Conservation (phyloP, 2,797 vertebrate species). For the Champsocephalus esox region DNA sequence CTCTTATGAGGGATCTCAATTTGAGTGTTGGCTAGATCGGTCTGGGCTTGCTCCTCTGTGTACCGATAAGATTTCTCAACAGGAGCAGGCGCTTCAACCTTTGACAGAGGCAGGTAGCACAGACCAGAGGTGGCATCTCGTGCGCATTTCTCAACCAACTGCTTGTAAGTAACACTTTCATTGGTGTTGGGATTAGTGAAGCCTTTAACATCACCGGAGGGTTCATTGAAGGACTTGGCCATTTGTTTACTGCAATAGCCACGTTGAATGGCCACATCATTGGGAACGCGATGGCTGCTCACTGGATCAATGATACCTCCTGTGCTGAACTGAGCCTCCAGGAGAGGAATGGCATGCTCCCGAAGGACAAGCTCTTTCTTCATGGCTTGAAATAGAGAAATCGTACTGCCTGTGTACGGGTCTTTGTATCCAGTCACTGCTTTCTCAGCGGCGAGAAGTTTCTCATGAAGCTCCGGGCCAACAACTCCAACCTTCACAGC, state of each 20-base stretch:
- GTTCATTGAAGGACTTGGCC: constrained; percentile 82
- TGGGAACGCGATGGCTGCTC: constrained; percentile 91
- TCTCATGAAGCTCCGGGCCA: constrained; percentile 95
- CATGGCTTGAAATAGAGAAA: constrained; percentile 97
- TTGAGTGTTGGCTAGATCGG: constrained; percentile 87
- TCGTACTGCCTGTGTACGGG: constrained; percentile 92
- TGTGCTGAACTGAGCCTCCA: constrained; percentile 93
- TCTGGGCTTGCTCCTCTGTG: constrained; percentile 90
- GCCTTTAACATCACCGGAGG: constrained; percentile 84
- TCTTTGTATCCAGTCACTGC: constrained; percentile 95
- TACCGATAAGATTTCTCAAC: constrained; percentile 88
- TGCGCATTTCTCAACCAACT: constrained; percentile 86
- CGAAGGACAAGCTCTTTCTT: constrained; percentile 90
- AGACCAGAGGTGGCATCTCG: constrained; percentile 88
- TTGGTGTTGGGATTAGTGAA: constrained; percentile 91
- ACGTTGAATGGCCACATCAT: constrained; percentile 88
- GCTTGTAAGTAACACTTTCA: constrained; percentile 87
- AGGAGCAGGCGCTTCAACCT: constrained; percentile 81
- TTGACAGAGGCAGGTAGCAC: constrained; percentile 86
- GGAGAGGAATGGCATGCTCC: constrained; percentile 91
- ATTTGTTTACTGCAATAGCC: constrained; percentile 88
- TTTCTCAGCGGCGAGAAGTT: constrained; percentile 93
- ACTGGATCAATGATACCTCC: constrained; percentile 94
- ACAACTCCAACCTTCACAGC: constrained; percentile 92
- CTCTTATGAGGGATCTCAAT: constrained; percentile 90